A percentile compares a stretch with the other conserved stretches of the same genome.
Evolutionary conservation across 1,140 invertebrate species (phyloP).

Genomic region (Sitophilus oryzae): DNA sequence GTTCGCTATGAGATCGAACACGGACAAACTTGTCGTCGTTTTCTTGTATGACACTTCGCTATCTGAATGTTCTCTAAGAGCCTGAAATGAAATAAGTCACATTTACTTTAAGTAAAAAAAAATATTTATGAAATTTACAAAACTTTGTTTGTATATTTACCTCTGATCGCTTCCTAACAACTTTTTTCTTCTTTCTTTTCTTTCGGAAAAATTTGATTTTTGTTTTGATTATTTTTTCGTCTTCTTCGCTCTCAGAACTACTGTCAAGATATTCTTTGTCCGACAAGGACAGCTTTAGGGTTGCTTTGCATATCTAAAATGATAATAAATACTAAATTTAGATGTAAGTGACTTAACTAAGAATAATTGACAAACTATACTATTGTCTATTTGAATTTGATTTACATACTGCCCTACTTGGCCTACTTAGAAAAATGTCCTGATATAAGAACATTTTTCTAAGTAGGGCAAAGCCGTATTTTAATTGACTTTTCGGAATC

Average conservation of each 20-base stretch:
- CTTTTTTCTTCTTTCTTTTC: conserved; percentile 27
- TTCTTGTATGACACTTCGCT: conserved; percentile 15
- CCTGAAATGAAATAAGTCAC: no score
- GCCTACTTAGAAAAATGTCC: no score
- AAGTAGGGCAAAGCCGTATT: no score
- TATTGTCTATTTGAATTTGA: no score
- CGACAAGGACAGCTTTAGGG: conserved; percentile 33
- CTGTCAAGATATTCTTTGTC: conserved; percentile 30
- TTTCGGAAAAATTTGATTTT: conserved; percentile 21
- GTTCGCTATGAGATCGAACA: conserved; percentile 24
- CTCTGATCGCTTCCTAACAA: conserved; percentile 13
- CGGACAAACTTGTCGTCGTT: conserved; percentile 20
- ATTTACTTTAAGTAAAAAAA: no score
- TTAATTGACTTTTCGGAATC: no score
- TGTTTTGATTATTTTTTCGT: conserved; percentile 25
- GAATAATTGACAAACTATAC: no score
- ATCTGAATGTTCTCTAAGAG: conserved; percentile 19
- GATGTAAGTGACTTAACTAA: no score
- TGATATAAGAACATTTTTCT: no score
- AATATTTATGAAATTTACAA: no score
- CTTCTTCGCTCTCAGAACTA: conserved; percentile 29
- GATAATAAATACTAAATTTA: no score
- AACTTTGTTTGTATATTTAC: conserved; percentile 4
- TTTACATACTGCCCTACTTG: no score
- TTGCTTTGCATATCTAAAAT: conserved; percentile 40